Evolutionary conservation across 2,113 vertebrate species (phyloP).

Genomic region (Oreochromis niloticus): DNA sequence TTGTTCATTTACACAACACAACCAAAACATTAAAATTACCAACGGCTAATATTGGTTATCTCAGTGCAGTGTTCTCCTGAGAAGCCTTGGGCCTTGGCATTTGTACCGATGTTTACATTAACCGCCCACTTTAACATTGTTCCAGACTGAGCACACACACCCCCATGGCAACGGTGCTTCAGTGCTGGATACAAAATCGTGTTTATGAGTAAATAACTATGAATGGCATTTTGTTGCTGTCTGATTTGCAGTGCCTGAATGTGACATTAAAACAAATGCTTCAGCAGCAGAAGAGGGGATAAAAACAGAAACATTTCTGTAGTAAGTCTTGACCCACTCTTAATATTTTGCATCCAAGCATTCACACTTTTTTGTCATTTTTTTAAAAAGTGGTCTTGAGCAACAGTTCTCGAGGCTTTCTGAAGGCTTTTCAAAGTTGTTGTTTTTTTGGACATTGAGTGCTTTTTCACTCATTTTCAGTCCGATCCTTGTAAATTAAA

Average conservation of each 20-base stretch:
- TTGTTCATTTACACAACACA: neutral
- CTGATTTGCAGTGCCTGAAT: neutral
- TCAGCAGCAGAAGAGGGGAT: neutral
- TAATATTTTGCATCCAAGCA: neutral
- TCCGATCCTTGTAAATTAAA: accelerated
- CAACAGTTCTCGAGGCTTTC: neutral
- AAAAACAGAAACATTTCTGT: neutral
- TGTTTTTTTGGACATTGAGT: neutral
- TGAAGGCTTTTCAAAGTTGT: neutral
- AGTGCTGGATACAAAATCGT: neutral
- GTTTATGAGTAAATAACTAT: neutral
- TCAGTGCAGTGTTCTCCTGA: neutral
- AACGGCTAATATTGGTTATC: neutral
- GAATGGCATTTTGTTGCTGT: neutral
- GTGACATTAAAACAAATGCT: neutral
- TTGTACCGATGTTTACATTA: neutral
- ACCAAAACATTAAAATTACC: neutral
- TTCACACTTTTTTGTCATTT: neutral
- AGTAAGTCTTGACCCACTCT: neutral
- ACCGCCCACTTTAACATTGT: neutral
- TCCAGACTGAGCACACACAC: neutral
- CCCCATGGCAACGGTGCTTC: neutral
- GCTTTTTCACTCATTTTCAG: neutral
- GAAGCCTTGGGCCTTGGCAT: neutral
- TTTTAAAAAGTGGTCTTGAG: accelerated